Percentiles rank a stretch among this genome's conserved stretches.
phyloP scores from a whole-genome alignment of 1,140 invertebrate species.

The Conus betulinus region DNA sequence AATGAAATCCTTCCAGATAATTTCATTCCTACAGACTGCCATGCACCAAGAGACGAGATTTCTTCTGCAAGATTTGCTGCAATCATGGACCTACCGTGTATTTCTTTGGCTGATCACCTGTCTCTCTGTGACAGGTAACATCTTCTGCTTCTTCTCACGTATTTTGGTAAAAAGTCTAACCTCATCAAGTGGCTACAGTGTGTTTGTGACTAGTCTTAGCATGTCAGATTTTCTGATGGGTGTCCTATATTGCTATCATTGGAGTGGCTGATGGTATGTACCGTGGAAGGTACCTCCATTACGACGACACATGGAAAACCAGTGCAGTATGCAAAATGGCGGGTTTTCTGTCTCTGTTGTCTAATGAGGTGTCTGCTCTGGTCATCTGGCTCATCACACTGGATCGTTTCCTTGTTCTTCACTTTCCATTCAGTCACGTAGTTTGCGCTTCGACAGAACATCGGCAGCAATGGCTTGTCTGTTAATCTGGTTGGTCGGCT shows the following conservation, averaged over 20 bases:
- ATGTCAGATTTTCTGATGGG: constrained; percentile 37
- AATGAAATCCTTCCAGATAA: neutral
- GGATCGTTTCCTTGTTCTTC: no score
- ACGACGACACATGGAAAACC: constrained; percentile 23
- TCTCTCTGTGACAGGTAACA: constrained; percentile 51
- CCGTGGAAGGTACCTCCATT: constrained; percentile 52
- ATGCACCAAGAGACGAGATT: constrained; percentile 37
- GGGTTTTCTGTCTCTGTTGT: no score
- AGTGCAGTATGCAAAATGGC: neutral
- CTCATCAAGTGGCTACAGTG: constrained; percentile 46
- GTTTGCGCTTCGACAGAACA: constrained; percentile 27
- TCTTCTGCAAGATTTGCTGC: constrained; percentile 11
- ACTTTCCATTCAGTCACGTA: neutral
- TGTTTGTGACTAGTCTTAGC: constrained; percentile 53
- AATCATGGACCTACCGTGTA: neutral
- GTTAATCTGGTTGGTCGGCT: constrained; percentile 16
- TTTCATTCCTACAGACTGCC: neutral
- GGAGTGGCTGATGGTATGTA: constrained; percentile 15
- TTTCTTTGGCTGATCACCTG: constrained; percentile 49
- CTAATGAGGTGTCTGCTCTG: no score
- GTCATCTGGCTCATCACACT: no score
- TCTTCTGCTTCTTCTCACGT: constrained; percentile 26
- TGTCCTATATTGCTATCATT: constrained; percentile 16
- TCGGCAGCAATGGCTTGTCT: constrained; percentile 20
- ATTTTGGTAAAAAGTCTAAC: constrained; percentile 27